Evolutionary conservation across 2,113 vertebrate species (phyloP).

Genomic region (Plecturocebus donacophilus): DNA sequence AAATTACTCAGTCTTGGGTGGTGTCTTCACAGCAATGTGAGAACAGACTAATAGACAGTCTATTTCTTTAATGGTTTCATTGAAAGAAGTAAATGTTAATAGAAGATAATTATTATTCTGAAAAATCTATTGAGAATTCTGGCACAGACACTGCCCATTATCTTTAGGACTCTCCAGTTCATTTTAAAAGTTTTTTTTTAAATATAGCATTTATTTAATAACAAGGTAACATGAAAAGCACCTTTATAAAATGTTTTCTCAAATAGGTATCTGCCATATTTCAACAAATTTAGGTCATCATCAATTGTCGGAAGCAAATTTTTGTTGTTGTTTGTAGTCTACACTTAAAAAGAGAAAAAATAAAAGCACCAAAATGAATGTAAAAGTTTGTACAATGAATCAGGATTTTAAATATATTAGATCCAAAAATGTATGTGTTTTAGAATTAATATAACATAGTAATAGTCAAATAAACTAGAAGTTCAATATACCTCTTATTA

Average conservation of each 20-base stretch:
- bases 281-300: constrained; percentile 10
- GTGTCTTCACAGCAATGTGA: too few relatives aligned
- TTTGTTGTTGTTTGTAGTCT: not conserved
- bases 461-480: not conserved
- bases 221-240: not conserved
- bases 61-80: not conserved
- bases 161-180: not conserved
- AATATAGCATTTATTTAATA: not conserved
- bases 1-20: too few relatives aligned
- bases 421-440: not conserved
- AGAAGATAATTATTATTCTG: not conserved
- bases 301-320: not conserved
- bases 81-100: not conserved
- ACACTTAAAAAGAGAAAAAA: not conserved
- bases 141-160: not conserved
- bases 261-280: not conserved
- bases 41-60: too few relatives aligned
- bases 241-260: not conserved
- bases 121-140: not conserved
- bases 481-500: not conserved
- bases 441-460: not conserved
- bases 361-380: not conserved
- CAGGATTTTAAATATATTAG: not conserved
- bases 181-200: not conserved
- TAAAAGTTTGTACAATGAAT: not conserved